phyloP scores from a whole-genome alignment of 35 echinoderm and acorn worm species.

The Chiridota heheva region DNA sequence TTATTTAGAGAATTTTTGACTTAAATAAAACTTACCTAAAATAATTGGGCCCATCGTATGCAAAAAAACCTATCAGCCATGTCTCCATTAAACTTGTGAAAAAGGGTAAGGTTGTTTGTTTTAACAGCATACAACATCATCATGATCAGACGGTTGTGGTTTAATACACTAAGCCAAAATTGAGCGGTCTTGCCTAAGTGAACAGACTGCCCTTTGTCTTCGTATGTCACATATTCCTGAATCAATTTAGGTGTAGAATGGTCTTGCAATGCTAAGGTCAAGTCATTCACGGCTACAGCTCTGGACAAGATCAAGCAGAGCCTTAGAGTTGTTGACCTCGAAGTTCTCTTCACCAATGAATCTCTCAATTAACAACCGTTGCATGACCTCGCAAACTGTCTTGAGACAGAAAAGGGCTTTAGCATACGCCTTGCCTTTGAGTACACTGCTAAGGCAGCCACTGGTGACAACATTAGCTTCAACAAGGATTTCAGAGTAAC shows the following conservation, averaged over 20 bases:
- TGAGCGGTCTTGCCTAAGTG: conserved; percentile 57
- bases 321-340: neutral
- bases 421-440: conserved; percentile 49
- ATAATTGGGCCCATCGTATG: conserved; percentile 62
- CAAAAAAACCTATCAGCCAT: conserved; percentile 69
- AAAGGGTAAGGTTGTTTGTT: conserved; percentile 54
- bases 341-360: neutral
- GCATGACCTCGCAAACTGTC: conserved; percentile 39
- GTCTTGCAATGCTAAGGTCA: conserved; percentile 41
- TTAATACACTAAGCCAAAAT: conserved; percentile 65
- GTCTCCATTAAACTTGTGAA: conserved; percentile 23
- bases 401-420: conserved; percentile 65
- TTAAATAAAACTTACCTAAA: conserved; percentile 25
- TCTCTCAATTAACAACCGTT: conserved; percentile 41
- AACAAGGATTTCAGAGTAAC: conserved; percentile 37
- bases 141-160: conserved; percentile 50
- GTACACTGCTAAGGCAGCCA: conserved; percentile 26
- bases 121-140: conserved; percentile 63
- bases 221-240: conserved; percentile 4
- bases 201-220: conserved; percentile 54
- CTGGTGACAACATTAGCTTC: conserved; percentile 46
- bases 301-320: neutral
- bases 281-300: neutral
- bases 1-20: too few species aligned
- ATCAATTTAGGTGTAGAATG: conserved; percentile 8